A percentile compares a stretch with the other conserved stretches of the same genome.
These are phyloP conservation scores for Platycercus adscitus DNA, from an alignment of 2,113 vertebrate genomes.

Conservation along the genomic window DNA sequence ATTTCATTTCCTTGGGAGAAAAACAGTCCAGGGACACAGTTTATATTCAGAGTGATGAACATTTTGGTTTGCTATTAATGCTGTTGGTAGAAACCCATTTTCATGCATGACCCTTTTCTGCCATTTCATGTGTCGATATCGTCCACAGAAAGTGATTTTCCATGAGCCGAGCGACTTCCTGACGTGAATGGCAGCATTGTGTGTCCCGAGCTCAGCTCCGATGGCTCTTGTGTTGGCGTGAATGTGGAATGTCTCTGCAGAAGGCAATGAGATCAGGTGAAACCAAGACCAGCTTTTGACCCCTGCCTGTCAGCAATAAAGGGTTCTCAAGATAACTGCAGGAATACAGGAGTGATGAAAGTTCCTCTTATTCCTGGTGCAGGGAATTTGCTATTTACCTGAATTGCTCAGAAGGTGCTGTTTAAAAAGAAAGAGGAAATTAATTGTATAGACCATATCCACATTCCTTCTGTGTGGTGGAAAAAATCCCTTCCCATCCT, in stretches of 20 bases:
- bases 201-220: not conserved
- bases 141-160: not conserved
- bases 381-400: not conserved
- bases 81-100: not conserved
- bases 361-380: slow-evolving; percentile 19
- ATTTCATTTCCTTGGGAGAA: accelerated
- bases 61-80: accelerated
- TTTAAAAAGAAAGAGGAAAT: slow-evolving; percentile 59
- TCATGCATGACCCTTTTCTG: not conserved
- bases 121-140: not conserved
- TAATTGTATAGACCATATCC: not conserved
- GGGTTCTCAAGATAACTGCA: slow-evolving; percentile 27
- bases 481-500: slow-evolving; percentile 26
- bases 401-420: not conserved
- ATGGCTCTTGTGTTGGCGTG: not conserved
- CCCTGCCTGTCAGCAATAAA: slow-evolving; percentile 14
- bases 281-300: slow-evolving; percentile 13
- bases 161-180: not conserved
- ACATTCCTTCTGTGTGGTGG: not conserved
- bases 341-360: not conserved
- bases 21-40: accelerated
- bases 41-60: not conserved
- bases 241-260: slow-evolving; percentile 4
- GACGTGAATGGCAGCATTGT: slow-evolving; percentile 38
- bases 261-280: slow-evolving; percentile 31